A percentile compares a stretch with the other conserved stretches of the same genome.
phyloP scores from a whole-genome alignment of 2,113 vertebrate genomes.

The Myrmophylax atrothorax region DNA sequence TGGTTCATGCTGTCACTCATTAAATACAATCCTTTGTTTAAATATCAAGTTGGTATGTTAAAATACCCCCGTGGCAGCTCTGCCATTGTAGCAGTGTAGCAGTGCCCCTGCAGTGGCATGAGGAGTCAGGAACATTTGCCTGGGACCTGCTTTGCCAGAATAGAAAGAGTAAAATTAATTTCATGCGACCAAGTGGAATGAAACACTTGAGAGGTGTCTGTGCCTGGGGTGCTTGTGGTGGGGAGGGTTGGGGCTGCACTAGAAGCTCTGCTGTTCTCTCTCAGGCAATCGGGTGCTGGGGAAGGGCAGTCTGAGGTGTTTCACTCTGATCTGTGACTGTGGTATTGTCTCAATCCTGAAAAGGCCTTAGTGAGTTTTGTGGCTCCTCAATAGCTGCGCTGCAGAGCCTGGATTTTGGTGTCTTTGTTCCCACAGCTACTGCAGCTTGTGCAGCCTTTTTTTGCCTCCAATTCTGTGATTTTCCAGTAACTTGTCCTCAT shows the following conservation, averaged over 20 bases:
- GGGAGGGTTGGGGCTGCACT: background rate
- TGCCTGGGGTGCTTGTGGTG: background rate
- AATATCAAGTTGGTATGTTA: background rate
- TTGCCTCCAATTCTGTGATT: background rate
- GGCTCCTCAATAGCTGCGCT: rapidly evolving
- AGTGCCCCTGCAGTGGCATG: rapidly evolving
- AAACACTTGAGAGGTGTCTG: rapidly evolving
- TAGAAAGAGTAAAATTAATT: background rate
- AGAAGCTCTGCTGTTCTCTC: background rate
- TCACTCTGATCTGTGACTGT: background rate
- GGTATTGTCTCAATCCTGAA: background rate
- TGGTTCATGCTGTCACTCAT: background rate
- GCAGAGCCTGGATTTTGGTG: background rate
- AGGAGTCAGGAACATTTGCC: rapidly evolving
- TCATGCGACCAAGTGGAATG: background rate
- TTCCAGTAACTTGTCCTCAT: background rate
- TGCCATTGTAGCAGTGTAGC: background rate
- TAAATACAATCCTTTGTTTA: background rate
- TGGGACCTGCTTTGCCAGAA: background rate
- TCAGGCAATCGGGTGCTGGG: rapidly evolving
- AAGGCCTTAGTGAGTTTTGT: background rate
- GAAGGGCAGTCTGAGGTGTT: background rate
- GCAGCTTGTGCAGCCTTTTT: background rate
- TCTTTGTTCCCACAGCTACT: background rate
- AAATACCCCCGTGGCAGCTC: background rate